Evolutionary conservation across 2,888 invertebrate species (phyloP), one percentile per base, ranked within the genome.

Genomic region (Pseudoips prasinana): DNA sequence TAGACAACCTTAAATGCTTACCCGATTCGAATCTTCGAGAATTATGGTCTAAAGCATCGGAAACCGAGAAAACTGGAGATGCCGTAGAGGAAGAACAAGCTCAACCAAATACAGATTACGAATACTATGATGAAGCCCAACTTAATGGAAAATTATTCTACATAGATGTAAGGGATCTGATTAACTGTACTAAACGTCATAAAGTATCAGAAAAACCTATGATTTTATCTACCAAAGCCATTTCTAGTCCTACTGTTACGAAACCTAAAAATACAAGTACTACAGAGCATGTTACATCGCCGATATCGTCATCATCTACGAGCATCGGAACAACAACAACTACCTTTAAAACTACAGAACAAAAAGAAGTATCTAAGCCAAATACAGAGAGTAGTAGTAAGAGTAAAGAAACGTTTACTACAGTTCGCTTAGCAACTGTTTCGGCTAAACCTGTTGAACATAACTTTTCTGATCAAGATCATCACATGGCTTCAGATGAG

Each of bases 81-180:
- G 3, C 20, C 3, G 7, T 5, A 2, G 73, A 73, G 1, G 70
- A 69, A 14, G 64, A 65, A 18, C 64, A 64, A 14, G 10, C 52
- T 1, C 58, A 56, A 39, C 50, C 22, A 38, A 69, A 50, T 28
- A 34, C 41, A 6, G 83, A 86, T 4, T 84, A 82, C 20, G 88
- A 88, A 56, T 87, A 85, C 39, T 88, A 88, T 20, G 88, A 88
- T 10, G 85, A 85, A 0, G 61, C 75, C 1, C 80, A 84, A 47
- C 51, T 87, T 0, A 76, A 82, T 28, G 88, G 87, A n/a, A 83
- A 77, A 40, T 49, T 88, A 1, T 88, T 88, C 45, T 88, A 83
- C 29, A 52, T 71, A 19, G 87, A 88, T 32, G 48, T 87, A 14
- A 77, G 83, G 53, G 71, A 72, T 25, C 43, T 86, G 22, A 58